Evolutionary conservation across 1,140 invertebrate genomes (phyloP).

Genomic region (Lordiphosa stackelbergi): DNA sequence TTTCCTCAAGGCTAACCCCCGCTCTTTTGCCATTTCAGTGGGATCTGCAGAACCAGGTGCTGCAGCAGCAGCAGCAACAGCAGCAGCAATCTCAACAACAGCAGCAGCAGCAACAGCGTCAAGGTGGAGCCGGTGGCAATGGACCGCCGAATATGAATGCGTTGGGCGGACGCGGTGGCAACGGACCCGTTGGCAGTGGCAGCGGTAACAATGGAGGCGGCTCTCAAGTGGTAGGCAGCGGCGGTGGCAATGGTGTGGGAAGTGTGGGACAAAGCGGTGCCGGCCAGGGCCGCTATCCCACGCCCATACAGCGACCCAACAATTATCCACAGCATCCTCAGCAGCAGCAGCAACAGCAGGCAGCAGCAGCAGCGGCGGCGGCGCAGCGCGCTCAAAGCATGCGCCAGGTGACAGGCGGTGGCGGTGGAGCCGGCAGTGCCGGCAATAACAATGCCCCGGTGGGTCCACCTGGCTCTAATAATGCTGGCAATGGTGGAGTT

Average conservation of each 20-base stretch:
- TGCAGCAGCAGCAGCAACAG: constrained; percentile 76
- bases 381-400: constrained; percentile 70
- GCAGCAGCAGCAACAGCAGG: constrained; percentile 65
- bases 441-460: constrained; percentile 50
- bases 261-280: constrained; percentile 60
- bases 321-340: constrained; percentile 78
- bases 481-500: constrained; percentile 38
- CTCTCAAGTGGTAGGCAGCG: constrained; percentile 46
- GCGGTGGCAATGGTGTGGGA: constrained; percentile 58
- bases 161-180: constrained; percentile 46
- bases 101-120: constrained; percentile 49
- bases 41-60: constrained; percentile 78
- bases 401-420: constrained; percentile 64
- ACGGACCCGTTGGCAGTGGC: constrained; percentile 46
- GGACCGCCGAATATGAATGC: constrained; percentile 66
- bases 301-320: constrained; percentile 77
- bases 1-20: constrained; percentile 2
- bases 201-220: constrained; percentile 29
- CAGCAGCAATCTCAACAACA: constrained; percentile 48
- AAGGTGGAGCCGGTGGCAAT: constrained; percentile 39
- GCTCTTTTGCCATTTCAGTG: constrained; percentile 40
- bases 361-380: constrained; percentile 59
- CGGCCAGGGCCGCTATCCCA: constrained; percentile 72
- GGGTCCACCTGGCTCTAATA: constrained; percentile 54
- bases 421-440: constrained; percentile 47